phyloP scores from a whole-genome alignment of 2,888 invertebrate species.

The Yponomeuta evonymella region DNA sequence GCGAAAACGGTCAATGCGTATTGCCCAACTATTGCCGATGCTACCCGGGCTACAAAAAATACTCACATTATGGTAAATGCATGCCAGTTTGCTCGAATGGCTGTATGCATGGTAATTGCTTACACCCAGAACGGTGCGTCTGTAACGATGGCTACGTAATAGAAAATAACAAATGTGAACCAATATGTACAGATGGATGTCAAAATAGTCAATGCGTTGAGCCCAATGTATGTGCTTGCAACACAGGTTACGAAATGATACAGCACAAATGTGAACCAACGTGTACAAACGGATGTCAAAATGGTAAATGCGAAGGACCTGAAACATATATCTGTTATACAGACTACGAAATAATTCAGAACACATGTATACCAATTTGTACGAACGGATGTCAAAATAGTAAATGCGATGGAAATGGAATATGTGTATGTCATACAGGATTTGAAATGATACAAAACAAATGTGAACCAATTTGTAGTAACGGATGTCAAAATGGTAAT shows the following conservation, averaged over 20 bases:
- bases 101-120: slow-evolving; percentile 62
- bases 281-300: slow-evolving; percentile 21
- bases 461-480: slow-evolving; percentile 22
- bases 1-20: not conserved
- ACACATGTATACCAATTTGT: slow-evolving; percentile 26
- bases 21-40: not conserved
- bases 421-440: slow-evolving; percentile 11
- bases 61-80: not conserved
- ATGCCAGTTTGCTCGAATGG: slow-evolving; percentile 26
- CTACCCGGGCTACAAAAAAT: not conserved
- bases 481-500: not conserved
- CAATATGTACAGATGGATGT: slow-evolving; percentile 28
- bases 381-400: slow-evolving; percentile 5
- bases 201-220: slow-evolving; percentile 29
- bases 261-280: slow-evolving; percentile 11
- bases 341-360: slow-evolving; percentile 14
- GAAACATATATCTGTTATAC: slow-evolving; percentile 30
- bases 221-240: slow-evolving; percentile 30
- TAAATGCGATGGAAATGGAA: not conserved
- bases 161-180: slow-evolving; percentile 22
- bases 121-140: slow-evolving; percentile 55
- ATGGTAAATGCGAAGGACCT: slow-evolving; percentile 29
- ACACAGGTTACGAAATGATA: slow-evolving; percentile 21
- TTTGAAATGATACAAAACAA: slow-evolving; percentile 14
- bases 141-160: slow-evolving; percentile 41